Evolutionary conservation across 2,888 invertebrate genomes (phyloP).

Genomic region (Drosophila tripunctata): DNA sequence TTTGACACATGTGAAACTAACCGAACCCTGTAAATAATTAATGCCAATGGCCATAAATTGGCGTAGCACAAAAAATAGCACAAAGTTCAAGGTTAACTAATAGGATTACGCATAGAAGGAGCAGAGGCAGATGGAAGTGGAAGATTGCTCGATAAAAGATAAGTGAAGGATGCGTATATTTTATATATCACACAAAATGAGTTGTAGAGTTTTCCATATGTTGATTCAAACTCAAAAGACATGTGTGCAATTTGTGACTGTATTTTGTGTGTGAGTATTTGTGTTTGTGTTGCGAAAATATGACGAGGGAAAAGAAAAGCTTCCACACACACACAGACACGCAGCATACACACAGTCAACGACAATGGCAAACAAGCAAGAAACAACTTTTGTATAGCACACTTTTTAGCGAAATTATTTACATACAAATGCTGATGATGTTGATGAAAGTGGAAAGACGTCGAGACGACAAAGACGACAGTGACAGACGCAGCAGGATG

Average conservation of each 20-base stretch:
- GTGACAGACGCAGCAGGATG: conserved; percentile 17
- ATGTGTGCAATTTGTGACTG: conserved; percentile 19
- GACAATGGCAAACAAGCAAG: conserved; percentile 44
- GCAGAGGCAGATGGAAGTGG: not conserved
- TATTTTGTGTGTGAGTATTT: not conserved
- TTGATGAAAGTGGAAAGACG: conserved; percentile 62
- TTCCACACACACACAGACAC: not conserved
- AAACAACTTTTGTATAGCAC: conserved; percentile 55
- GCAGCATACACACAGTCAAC: conserved; percentile 19
- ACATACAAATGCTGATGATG: conserved; percentile 66
- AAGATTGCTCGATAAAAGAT: conserved; percentile 3
- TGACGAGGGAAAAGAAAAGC: conserved; percentile 33
- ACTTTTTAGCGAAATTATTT: conserved; percentile 67
- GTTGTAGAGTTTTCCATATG: conserved; percentile 40
- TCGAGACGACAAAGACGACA: conserved; percentile 20
- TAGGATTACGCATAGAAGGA: not conserved
- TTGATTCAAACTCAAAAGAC: conserved; percentile 39
- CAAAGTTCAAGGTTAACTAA: conserved; percentile 51
- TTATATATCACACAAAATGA: conserved; percentile 23
- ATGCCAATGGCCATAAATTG: conserved; percentile 37
- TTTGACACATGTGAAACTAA: conserved; percentile 60
- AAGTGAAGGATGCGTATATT: conserved; percentile 12
- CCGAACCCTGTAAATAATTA: conserved; percentile 67
- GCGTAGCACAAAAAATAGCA: not conserved
- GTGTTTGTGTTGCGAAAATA: conserved; percentile 39